Base-by-base conservation (phyloP, 2,797 vertebrate genomes). In the Falco berigora region DNA sequence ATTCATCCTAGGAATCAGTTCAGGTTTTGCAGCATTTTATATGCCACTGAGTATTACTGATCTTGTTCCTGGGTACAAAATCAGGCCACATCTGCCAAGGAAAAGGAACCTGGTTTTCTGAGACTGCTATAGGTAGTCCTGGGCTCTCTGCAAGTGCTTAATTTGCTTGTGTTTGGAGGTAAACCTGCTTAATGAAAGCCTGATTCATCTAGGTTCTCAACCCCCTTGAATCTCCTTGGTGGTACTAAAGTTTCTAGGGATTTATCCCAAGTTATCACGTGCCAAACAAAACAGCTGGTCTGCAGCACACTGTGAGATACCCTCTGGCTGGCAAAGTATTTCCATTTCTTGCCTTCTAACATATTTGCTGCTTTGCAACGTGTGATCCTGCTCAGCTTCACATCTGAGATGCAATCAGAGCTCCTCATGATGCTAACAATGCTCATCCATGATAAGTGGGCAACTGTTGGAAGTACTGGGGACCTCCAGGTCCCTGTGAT, bases 221-320 rank as follows among this genome's bases (percentile, higher is more conserved):
- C 47, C n/a, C 25, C 10, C 38, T 92, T 59, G 77, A 71, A 84
- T 81, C 44, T 90, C 87, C 69, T 64, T 28, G 30, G 67, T 47
- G 83, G 27, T 62, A 62, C 62, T 72, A 21, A 12, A 47, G 71
- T 79, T 90, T 76, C 69, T 69, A 52, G 81, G 74, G 44, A 36
- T 86, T 96, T 76, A 72, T 90, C 40, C 53, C 28, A 55, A 74
- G 66, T 38, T 74, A 77, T 6, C 13, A 4, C 5, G 20, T 21
- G 44, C 76, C 92, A 94, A 63, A 68, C 20, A 53, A 68, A 69
- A 59, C 81, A 96, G 63, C 44, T 62, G 73, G 14, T 75, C 58
- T 78, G 52, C 53, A 72, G 62, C 42, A n/a, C 47, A 4, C 44
- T 15, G 59, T 25, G 68, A 40, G 66, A 66, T 66, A n/a, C 27